These are phyloP conservation scores for Lasiurus borealis DNA, from an alignment of 2,113 vertebrate species.

Conservation along the genomic window DNA sequence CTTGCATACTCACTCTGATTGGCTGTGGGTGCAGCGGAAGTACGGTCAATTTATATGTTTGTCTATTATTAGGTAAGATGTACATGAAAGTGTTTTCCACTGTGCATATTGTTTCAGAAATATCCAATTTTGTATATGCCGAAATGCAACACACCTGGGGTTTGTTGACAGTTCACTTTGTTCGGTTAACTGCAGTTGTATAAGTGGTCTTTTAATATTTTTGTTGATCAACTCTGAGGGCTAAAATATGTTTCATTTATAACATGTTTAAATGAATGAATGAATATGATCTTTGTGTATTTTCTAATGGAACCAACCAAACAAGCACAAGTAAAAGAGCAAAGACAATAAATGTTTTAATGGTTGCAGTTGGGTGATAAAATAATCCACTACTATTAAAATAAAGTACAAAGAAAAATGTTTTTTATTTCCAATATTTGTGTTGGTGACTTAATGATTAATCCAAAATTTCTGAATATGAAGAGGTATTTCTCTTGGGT, in stretches of 20 bases:
- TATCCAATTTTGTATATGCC: background rate
- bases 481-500: background rate
- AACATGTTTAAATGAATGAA: background rate
- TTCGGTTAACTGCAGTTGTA: background rate
- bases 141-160: background rate
- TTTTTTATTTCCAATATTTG: background rate
- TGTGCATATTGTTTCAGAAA: constrained; percentile 31
- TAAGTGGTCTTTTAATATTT: background rate
- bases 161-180: constrained; percentile 22
- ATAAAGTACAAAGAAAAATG: background rate
- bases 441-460: background rate
- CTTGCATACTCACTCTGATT: too few relatives aligned
- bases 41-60: too few relatives aligned
- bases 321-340: background rate
- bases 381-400: background rate
- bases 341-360: background rate
- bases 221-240: background rate
- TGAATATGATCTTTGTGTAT: background rate
- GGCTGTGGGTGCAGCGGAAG: too few relatives aligned
- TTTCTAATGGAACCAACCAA: background rate
- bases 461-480: constrained; percentile 5
- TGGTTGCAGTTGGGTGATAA: background rate
- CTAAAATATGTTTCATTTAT: constrained; percentile 29
- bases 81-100: background rate
- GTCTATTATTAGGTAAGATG: too few relatives aligned